Evolutionary conservation across 2,113 vertebrate genomes (phyloP), one percentile per base, ranked within the genome.

Genomic region (Cyrtonyx montezumae): DNA sequence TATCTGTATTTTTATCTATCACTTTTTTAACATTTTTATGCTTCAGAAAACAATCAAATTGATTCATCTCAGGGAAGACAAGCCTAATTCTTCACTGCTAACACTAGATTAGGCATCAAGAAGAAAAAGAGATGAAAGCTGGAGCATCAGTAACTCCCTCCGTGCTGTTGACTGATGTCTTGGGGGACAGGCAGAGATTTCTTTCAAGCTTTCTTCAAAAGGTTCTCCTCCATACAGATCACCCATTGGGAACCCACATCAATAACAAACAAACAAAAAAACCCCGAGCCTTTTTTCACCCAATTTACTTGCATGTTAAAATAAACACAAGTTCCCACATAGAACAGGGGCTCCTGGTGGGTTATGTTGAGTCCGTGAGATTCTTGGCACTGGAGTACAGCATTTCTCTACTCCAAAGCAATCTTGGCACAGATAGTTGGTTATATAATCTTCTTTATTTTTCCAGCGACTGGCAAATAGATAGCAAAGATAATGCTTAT

Each of bases 151-250:
- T 79, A 81, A 23, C 40, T 87, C 62, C 65, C n/a, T 93, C 46
- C 78, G 26, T 9, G 86, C 66, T 73, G 77, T 3, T 77, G 79
- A 63, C 0, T 0, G 61, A 84, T 42, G 69, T 87, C 85, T 69
- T 93, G 90, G 62, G 90, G 84, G 90, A 88, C 1, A 5, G 76
- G 68, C 65, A 59, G 68, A 40, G 46, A 59, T 48, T 79, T 73
- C 68, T 95, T 94, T 93, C 82, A 95, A 94, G 94, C 65, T 61
- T 3, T 74, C 80, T 95, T 96, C 93, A 96, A 94, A 95, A 91
- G 53, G 61, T 88, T 92, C 34, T 34, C 25, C 18, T 89, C 78
- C 58, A 21, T 37, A 73, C 76, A 71, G 92, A 84, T 71, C 88
- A 91, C 83, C 85, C 93, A 79, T 5, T 55, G 80, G 43, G 89